Base-by-base conservation (phyloP, 2,888 invertebrate genomes). In the Amaurobius ferox region DNA sequence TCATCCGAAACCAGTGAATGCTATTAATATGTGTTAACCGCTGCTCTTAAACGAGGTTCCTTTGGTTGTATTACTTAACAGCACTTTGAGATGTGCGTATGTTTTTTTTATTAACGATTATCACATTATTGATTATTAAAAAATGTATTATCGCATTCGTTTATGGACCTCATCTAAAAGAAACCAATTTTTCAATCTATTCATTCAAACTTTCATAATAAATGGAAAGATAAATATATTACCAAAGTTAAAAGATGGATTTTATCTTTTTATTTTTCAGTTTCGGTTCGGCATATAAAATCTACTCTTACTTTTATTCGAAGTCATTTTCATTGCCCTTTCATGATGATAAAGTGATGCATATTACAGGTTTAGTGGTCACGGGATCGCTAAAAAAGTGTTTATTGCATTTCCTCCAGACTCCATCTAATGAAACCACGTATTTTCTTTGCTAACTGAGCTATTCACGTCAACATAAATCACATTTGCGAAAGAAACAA, bases 291-390 rank as follows among this genome's bases (percentile, higher is more conserved):
- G 9, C 44, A 16, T 16, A 44, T 16, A 44, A n/a, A n/a, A 5
- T 11, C 35, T 35, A 11, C 35, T 35, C 13, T n/a, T n/a, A 16
- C 16, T 44, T 44, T 44, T 44, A 44, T 44, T 44, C 2, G 16
- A 16, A 44, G 16, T 1, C 6, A 44, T 44, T 44, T 44, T 44
- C 44, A 44, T 44, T 13, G 44, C 16, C 16, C 44, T 44, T 44
- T 44, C 44, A 44, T 44, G 44, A 44, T 44, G 44, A 44, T 44
- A 44, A 44, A 44, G 13, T 44, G 44, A 44, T 44, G 44, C 16
- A 16, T 44, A 44, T 44, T 44, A 16, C 44, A 13, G 16, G 44
- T 44, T 44, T 44, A 16, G 44, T 44, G 44, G 44, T 44, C 44
- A 44, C 16, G 44, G 44, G 2, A 16, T 16, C 16, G 11, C 16